Evolutionary conservation across 2,113 vertebrate genomes (phyloP).

Genomic region (Phaethornis superciliosus): DNA sequence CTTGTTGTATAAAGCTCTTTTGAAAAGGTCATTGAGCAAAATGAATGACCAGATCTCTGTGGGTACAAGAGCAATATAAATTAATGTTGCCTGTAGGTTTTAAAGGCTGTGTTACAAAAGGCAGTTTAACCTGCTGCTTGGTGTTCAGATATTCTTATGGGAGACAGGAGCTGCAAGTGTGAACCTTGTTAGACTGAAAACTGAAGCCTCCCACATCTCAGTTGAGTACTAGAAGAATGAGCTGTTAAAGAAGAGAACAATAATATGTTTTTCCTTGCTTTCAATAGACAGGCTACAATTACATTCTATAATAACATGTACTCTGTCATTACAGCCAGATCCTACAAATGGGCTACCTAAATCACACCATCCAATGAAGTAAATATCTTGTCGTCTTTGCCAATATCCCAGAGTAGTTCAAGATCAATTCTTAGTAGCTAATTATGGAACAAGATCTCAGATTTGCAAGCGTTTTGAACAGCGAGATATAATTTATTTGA

Average conservation of each 20-base stretch:
- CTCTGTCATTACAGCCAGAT: not conserved
- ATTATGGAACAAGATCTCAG: not conserved
- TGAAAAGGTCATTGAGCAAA: not conserved
- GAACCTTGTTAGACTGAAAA: not conserved
- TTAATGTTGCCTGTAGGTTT: not conserved
- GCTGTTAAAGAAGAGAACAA: not conserved
- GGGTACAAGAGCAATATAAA: not conserved
- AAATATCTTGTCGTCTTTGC: not conserved
- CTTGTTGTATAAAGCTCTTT: not conserved
- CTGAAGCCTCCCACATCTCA: not conserved
- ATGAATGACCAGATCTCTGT: not conserved
- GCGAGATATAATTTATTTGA: not conserved
- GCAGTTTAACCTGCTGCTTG: not conserved
- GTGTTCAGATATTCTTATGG: not conserved
- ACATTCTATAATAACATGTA: not conserved
- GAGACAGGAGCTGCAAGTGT: not conserved
- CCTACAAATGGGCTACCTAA: not conserved
- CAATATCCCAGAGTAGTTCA: not conserved
- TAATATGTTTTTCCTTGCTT: not conserved
- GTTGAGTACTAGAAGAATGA: not conserved
- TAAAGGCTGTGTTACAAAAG: not conserved
- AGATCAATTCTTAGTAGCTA: not conserved
- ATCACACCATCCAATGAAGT: too few relatives aligned
- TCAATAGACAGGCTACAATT: not conserved
- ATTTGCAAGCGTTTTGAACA: not conserved